phyloP scores from a whole-genome alignment of 2,888 invertebrate genomes.

The Drosophila meridiana region DNA sequence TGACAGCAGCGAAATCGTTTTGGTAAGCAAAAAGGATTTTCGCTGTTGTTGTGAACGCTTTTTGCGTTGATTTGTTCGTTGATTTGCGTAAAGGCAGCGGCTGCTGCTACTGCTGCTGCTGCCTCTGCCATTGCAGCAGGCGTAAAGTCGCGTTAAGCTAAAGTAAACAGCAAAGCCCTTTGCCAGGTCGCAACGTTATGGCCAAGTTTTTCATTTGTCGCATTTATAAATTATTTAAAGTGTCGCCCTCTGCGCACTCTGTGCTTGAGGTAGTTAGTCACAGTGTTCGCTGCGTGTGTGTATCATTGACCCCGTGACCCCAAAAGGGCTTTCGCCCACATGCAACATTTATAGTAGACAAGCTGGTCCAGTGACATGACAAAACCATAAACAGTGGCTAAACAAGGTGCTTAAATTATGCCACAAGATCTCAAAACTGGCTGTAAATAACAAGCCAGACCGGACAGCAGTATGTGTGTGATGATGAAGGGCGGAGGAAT shows the following conservation, averaged over 20 bases:
- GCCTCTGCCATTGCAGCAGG: neutral
- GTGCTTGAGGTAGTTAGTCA: neutral
- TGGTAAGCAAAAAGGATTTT: slow-evolving; percentile 56
- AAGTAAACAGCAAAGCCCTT: slow-evolving; percentile 53
- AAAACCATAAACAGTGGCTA: slow-evolving; percentile 81
- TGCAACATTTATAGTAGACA: slow-evolving; percentile 60
- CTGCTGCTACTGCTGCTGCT: neutral
- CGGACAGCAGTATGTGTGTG: neutral
- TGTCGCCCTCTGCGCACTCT: slow-evolving; percentile 44
- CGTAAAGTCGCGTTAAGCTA: slow-evolving; percentile 35
- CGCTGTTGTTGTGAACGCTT: slow-evolving; percentile 47
- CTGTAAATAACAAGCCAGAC: slow-evolving; percentile 76
- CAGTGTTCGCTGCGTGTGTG: slow-evolving; percentile 25
- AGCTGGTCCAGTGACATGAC: slow-evolving; percentile 76
- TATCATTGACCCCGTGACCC: slow-evolving; percentile 79
- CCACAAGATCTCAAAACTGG: slow-evolving; percentile 78
- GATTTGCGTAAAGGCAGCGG: slow-evolving; percentile 58
- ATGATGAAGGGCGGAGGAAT: too few relatives aligned
- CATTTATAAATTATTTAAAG: slow-evolving; percentile 81
- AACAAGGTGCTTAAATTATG: slow-evolving; percentile 81
- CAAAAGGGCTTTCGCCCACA: slow-evolving; percentile 63
- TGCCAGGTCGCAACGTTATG: slow-evolving; percentile 54
- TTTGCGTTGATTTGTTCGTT: slow-evolving; percentile 75
- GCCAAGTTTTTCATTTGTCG: slow-evolving; percentile 74
- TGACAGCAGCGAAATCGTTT: slow-evolving; percentile 72